Percentiles rank a stretch among this genome's conserved stretches.
phyloP scores from a whole-genome alignment of 2,888 invertebrate species.

The Plutella xylostella region DNA sequence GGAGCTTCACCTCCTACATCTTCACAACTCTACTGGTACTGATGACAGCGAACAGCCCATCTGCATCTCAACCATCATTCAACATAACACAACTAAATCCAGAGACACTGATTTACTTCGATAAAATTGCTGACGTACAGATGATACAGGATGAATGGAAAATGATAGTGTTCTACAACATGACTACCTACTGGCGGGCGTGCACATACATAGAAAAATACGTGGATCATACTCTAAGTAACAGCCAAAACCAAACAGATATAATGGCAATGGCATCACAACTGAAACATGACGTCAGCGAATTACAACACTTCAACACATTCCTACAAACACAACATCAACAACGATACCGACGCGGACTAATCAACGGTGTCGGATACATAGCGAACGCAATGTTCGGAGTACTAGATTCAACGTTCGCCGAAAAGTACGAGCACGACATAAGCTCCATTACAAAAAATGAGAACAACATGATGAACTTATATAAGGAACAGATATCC shows the following conservation, averaged over 20 bases:
- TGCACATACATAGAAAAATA: not conserved
- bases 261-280: not conserved
- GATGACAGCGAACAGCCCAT: not conserved
- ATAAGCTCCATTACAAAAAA: not conserved
- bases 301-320: not conserved
- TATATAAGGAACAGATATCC: not conserved
- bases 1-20: not conserved
- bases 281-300: not conserved
- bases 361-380: slow-evolving; percentile 5
- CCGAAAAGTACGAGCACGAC: not conserved
- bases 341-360: not conserved
- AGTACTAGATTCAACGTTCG: slow-evolving; percentile 7
- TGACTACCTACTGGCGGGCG: not conserved
- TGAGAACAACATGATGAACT: not conserved
- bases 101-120: not conserved
- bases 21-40: not conserved
- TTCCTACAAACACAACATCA: not conserved
- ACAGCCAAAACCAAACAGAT: not conserved
- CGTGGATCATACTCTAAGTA: not conserved
- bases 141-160: not conserved
- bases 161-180: not conserved
- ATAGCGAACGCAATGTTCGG: slow-evolving; percentile 17
- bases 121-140: not conserved
- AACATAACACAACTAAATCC: not conserved
- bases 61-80: not conserved